phyloP scores from a whole-genome alignment of 2,113 vertebrate genomes.

The Indicator indicator region DNA sequence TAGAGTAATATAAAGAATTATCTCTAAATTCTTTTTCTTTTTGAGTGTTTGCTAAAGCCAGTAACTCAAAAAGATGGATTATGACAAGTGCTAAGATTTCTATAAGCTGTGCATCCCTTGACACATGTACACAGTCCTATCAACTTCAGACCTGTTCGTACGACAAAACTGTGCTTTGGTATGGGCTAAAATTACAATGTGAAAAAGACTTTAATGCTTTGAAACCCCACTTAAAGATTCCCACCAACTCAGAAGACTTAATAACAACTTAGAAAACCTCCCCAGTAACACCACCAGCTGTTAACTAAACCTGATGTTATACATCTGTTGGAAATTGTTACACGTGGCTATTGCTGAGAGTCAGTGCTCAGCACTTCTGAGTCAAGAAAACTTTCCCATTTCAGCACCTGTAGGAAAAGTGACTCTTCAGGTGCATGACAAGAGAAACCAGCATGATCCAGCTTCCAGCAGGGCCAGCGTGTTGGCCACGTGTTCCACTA shows the following conservation, averaged over 20 bases:
- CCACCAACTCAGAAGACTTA: neutral
- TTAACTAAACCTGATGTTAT: neutral
- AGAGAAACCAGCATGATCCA: neutral
- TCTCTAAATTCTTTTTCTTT: neutral
- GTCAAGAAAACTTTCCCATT: neutral
- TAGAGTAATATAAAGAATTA: neutral
- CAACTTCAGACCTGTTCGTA: neutral
- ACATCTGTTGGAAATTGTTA: neutral
- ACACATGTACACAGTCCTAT: fast-evolving
- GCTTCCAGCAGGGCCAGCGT: neutral
- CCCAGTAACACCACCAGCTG: neutral
- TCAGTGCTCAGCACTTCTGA: neutral
- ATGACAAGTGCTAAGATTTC: neutral
- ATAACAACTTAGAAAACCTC: neutral
- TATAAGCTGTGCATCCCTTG: neutral
- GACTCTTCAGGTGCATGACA: neutral
- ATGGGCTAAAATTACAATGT: neutral
- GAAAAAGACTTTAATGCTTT: neutral
- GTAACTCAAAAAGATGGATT: neutral
- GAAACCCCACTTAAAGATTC: neutral
- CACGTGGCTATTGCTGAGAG: neutral
- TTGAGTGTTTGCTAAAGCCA: neutral
- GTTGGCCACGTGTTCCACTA: neutral
- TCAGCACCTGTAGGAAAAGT: neutral
- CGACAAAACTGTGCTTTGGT: neutral